A percentile compares a stretch with the other conserved stretches of the same genome.
These are phyloP conservation scores for Kryptopterus vitreolus DNA, from an alignment of 2,797 vertebrate genomes.

Conservation along the genomic window DNA sequence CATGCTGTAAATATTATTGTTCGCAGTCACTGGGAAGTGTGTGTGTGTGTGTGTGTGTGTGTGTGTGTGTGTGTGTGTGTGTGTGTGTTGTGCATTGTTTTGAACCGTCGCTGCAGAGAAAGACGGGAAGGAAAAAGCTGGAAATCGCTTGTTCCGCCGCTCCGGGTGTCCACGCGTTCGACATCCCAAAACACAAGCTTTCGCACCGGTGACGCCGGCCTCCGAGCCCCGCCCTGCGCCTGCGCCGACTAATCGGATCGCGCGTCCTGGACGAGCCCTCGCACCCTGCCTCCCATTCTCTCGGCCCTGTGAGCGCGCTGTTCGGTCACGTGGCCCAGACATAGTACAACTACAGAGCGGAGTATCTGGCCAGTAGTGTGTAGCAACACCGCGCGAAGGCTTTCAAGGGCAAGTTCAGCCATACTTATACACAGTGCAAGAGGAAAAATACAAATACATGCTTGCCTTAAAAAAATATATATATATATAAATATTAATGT, in stretches of 20 bases:
- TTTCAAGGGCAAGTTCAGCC: constrained; percentile 61
- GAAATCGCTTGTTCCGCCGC: constrained; percentile 28
- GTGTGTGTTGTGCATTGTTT: background rate
- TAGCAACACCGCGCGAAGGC: constrained; percentile 51
- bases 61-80: too few species aligned
- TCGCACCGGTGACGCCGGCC: constrained; percentile 65
- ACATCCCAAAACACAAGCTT: constrained; percentile 48
- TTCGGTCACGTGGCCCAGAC: constrained; percentile 75
- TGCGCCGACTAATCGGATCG: constrained; percentile 72
- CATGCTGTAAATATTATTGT: too few species aligned
- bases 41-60: too few species aligned
- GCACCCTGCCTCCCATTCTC: constrained; percentile 74
- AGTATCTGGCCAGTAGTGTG: constrained; percentile 62
- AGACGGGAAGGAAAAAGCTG: constrained; percentile 44
- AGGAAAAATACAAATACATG: background rate
- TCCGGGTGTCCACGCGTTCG: constrained; percentile 48
- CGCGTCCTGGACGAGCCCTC: constrained; percentile 86
- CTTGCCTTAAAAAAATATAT: too few species aligned
- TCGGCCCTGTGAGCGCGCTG: constrained; percentile 58
- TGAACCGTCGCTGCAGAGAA: background rate
- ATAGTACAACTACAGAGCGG: constrained; percentile 74
- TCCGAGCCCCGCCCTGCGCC: constrained; percentile 59
- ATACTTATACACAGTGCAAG: constrained; percentile 7
- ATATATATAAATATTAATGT: too few species aligned
- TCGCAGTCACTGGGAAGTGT: too few species aligned